Evolutionary conservation across 2,113 vertebrate genomes (phyloP).

Genomic region (Lepus europaeus): DNA sequence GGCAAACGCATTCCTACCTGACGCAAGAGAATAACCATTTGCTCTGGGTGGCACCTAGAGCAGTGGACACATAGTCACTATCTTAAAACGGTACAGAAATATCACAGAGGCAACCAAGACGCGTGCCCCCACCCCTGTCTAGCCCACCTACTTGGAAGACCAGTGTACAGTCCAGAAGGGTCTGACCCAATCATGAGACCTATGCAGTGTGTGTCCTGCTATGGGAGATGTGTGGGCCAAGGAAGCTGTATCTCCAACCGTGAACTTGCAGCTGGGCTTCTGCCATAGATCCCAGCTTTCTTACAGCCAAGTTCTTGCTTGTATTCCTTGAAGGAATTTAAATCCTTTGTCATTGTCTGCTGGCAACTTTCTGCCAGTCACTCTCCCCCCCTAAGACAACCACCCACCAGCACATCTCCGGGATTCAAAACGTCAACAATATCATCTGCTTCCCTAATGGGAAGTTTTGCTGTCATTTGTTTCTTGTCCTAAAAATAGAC

Average conservation of each 20-base stretch:
- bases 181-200: background rate
- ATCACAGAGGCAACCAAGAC: background rate
- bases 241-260: background rate
- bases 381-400: slow-evolving; percentile 29
- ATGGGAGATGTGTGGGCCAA: background rate
- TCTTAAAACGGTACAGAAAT: slow-evolving; percentile 23
- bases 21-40: slow-evolving; percentile 41
- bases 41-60: background rate
- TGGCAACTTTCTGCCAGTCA: slow-evolving; percentile 60
- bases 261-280: background rate
- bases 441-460: slow-evolving; percentile 1
- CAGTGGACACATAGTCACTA: background rate
- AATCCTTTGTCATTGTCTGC: slow-evolving; percentile 24
- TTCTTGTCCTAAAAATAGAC: slow-evolving; percentile 67
- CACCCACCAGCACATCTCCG: background rate
- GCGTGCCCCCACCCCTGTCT: accelerated
- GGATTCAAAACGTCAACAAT: slow-evolving; percentile 69
- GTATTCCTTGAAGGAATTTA: slow-evolving; percentile 47
- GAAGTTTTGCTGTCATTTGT: slow-evolving; percentile 57
- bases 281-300: background rate
- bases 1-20: background rate
- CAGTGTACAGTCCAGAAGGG: background rate
- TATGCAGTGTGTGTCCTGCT: background rate
- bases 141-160: background rate
- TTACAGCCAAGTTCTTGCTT: background rate